Base-by-base conservation (phyloP, 2,888 invertebrate species). In the Folsomia candida region DNA sequence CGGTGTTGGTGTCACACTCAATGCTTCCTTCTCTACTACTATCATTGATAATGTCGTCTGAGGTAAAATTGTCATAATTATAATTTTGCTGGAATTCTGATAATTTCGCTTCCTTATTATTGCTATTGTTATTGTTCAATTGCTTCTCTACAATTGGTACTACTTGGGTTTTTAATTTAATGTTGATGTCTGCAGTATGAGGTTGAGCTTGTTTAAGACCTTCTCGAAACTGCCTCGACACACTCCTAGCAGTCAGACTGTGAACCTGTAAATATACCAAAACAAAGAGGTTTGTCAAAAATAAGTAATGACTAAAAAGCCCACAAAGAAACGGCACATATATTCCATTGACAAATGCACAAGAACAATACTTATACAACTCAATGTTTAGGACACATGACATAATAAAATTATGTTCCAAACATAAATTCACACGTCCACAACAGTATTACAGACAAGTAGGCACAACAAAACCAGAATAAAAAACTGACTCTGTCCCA, bases 151-250 rank as follows among this genome's bases (percentile, higher is more conserved):
- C 63, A 58, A 62, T 68, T 25, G 18, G 24, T 27, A 61, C 37
- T 2, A 58, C 64, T 51, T 71, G 73, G 27, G 70, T 54, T 22
- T 66, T 68, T 28, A 72, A 60, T 75, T 80, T 77, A 27, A 81
- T 79, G 47, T 80, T 76, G 65, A 79, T 80, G 70, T 80, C 80
- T 18, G 79, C 74, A 24, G 74, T 74, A 27, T 78, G 68, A 26
- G 80, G 79, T 25, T 79, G 79, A 26, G 80, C 79, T 22, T 78
- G 86, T 80, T 87, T 87, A 54, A 91, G 85, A 67, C 88, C 89
- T 78, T 91, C 90, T 60, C 90, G 86, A 81, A 91, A 89, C 83
- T 91, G 88, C 79, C 86, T 88, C 2, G 91, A 89, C 71, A 92
- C 87, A 81, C 91, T 91, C 78, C 92, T 86, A 6, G 59, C 27